Evolutionary conservation across 2,888 invertebrate species (phyloP).

Genomic region (Euspilapteryx auroguttella): DNA sequence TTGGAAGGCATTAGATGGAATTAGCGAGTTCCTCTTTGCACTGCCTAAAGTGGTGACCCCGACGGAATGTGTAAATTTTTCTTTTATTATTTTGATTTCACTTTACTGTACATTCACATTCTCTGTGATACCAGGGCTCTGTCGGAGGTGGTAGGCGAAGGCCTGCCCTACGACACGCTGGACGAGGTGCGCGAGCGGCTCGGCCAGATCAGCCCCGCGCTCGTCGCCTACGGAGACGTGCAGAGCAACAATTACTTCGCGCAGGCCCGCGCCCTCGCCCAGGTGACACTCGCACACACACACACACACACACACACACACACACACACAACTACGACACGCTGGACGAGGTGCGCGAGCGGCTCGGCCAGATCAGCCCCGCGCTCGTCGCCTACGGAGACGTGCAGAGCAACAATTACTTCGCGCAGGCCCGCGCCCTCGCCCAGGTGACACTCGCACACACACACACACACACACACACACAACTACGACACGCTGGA

Average conservation of each 20-base stretch:
- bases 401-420: slow-evolving; percentile 83
- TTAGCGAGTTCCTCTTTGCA: too few species aligned
- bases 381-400: slow-evolving; percentile 84
- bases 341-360: slow-evolving; percentile 76
- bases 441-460: slow-evolving; percentile 30
- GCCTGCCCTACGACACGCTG: slow-evolving; percentile 85
- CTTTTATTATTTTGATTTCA: too few species aligned
- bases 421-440: slow-evolving; percentile 77
- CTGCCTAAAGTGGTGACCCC: too few species aligned
- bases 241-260: slow-evolving; percentile 84
- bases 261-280: slow-evolving; percentile 74
- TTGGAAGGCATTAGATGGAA: too few species aligned
- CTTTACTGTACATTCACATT: too few species aligned
- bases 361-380: slow-evolving; percentile 86
- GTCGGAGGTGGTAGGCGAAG: slow-evolving; percentile 78
- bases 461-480: not conserved
- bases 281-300: slow-evolving; percentile 17
- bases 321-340: slow-evolving; percentile 70
- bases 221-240: slow-evolving; percentile 80
- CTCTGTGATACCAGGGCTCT: slow-evolving; percentile 82
- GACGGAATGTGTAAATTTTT: too few species aligned
- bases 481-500: slow-evolving; percentile 78
- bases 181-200: slow-evolving; percentile 82
- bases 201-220: slow-evolving; percentile 84
- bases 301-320: not conserved